Conservation (phyloP, 1,140 invertebrate species). For the Diorhabda sublineata region DNA sequence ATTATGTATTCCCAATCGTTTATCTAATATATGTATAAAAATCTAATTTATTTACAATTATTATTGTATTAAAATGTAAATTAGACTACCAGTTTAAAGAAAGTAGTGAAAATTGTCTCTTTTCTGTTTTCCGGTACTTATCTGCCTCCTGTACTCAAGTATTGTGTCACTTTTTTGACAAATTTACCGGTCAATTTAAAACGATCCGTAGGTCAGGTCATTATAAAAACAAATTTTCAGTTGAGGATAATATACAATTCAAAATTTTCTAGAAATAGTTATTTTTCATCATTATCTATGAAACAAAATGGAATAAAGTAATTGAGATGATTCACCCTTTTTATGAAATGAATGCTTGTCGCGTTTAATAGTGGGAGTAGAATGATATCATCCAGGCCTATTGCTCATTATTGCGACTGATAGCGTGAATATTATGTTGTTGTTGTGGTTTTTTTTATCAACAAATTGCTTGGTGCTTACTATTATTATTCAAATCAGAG, state of each 20-base stretch:
- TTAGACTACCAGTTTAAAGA: no score
- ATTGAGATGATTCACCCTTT: background rate
- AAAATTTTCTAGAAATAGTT: background rate
- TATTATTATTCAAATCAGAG: constrained; percentile 3
- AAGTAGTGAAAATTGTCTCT: no score
- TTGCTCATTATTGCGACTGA: background rate
- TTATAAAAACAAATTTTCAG: background rate
- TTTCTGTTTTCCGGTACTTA: no score
- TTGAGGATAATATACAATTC: background rate
- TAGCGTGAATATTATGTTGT: background rate
- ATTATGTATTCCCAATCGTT: no score
- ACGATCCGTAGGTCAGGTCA: no score
- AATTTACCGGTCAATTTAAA: no score
- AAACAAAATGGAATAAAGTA: background rate
- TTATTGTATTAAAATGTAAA: no score
- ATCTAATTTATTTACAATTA: no score
- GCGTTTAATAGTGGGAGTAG: background rate
- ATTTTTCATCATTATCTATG: background rate
- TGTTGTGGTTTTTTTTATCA: background rate
- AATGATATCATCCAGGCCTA: constrained; percentile 1
- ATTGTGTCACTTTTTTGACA: no score
- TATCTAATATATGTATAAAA: no score
- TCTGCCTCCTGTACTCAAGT: no score
- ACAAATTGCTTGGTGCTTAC: constrained; percentile 2
- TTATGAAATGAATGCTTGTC: constrained; percentile 2